Percentiles rank a stretch among this genome's conserved stretches.
Conservation (phyloP, 2,797 vertebrate genomes). For the Gymnopithys bicolor region DNA sequence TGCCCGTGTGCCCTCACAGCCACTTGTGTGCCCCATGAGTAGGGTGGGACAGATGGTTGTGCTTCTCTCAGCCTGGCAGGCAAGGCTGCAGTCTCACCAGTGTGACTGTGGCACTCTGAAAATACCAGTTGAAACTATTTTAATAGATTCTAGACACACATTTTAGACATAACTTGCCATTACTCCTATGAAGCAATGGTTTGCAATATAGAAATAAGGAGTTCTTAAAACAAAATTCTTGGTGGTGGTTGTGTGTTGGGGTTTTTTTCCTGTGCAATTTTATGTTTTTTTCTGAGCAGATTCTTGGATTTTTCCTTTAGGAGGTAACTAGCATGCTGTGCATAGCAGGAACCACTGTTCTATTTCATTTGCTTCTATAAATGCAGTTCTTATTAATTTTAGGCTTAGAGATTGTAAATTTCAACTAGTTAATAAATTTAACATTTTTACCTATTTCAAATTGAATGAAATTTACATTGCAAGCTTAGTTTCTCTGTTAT, state of each 20-base stretch:
- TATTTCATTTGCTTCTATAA: conserved; percentile 51
- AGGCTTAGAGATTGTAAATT: conserved; percentile 44
- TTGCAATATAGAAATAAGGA: neutral
- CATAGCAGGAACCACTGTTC: neutral
- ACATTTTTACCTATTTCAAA: conserved; percentile 44
- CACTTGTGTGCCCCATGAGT: fast-evolving
- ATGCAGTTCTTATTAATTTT: conserved; percentile 47
- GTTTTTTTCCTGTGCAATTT: neutral
- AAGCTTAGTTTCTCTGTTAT: conserved; percentile 5
- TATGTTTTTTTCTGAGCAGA: neutral
- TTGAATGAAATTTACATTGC: conserved; percentile 11
- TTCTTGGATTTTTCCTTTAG: conserved; percentile 16
- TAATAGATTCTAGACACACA: neutral
- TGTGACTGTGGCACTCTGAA: neutral
- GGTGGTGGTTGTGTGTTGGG: neutral
- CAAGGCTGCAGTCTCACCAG: neutral
- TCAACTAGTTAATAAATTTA: conserved; percentile 22
- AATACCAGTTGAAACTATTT: neutral
- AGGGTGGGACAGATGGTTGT: fast-evolving
- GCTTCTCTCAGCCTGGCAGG: neutral
- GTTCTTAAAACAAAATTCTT: neutral
- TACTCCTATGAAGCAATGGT: neutral
- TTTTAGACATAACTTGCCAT: neutral
- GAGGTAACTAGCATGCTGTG: neutral
- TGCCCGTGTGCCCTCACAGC: fast-evolving